These are phyloP conservation scores for Pachypanchax playfairii DNA, from an alignment of 2,113 vertebrate genomes.

Conservation along the genomic window DNA sequence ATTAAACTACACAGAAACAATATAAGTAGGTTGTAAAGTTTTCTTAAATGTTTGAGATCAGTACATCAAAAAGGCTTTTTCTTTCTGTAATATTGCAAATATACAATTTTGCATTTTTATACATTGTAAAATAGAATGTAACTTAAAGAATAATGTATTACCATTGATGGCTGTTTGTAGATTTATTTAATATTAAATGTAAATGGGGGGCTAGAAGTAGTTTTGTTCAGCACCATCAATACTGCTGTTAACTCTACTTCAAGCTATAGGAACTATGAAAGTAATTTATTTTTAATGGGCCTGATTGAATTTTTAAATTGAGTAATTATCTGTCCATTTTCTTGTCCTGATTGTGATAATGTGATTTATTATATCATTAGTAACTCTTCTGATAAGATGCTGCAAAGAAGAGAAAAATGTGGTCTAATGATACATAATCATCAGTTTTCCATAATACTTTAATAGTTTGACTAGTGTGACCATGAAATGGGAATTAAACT, in stretches of 20 bases:
- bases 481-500: neutral
- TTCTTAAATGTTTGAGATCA: too few relatives aligned
- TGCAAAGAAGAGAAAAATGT: slow-evolving; percentile 1
- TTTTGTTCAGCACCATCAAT: neutral
- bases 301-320: slow-evolving; percentile 1
- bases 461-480: neutral
- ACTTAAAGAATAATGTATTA: too few relatives aligned
- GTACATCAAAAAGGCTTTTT: neutral
- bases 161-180: neutral
- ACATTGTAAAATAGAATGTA: too few relatives aligned
- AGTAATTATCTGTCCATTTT: slow-evolving; percentile 12
- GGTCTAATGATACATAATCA: slow-evolving; percentile 14
- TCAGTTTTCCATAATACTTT: neutral
- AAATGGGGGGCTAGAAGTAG: neutral
- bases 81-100: too few relatives aligned
- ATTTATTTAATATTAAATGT: neutral
- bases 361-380: slow-evolving; percentile 11
- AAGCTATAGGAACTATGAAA: neutral
- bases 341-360: slow-evolving; percentile 2
- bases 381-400: slow-evolving; percentile 3
- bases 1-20: too few relatives aligned
- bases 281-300: neutral
- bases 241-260: neutral
- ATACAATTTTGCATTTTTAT: too few relatives aligned
- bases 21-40: too few relatives aligned